Evolutionary conservation across 2,797 vertebrate species (phyloP).

Genomic region (Cephalopachus bancanus): DNA sequence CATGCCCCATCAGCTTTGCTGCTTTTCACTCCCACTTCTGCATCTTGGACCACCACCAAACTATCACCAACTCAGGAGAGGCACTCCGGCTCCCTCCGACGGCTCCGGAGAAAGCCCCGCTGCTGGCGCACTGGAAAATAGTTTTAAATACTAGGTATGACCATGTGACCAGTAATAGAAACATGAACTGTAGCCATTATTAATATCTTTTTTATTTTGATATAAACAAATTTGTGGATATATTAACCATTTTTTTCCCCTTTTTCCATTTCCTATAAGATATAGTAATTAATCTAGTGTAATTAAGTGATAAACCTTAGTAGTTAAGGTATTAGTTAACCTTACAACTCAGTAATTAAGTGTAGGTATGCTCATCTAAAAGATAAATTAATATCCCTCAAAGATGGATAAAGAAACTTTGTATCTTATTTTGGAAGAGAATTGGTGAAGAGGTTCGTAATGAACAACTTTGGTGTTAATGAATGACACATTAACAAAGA

Average conservation of each 20-base stretch:
- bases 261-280: not conserved
- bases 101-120: slow-evolving; percentile 74
- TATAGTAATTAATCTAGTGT: not conserved
- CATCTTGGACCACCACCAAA: no score
- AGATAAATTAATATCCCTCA: not conserved
- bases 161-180: not conserved
- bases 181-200: not conserved
- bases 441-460: not conserved
- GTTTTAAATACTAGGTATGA: not conserved
- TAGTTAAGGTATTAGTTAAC: not conserved
- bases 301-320: no score
- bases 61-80: not conserved
- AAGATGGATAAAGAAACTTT: not conserved
- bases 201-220: slow-evolving; percentile 5
- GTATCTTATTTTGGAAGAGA: not conserved
- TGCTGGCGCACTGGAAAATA: slow-evolving; percentile 73
- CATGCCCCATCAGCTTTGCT: no score
- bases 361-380: not conserved
- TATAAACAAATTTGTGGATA: not conserved
- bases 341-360: not conserved
- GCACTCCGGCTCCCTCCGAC: slow-evolving; percentile 77
- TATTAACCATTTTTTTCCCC: not conserved
- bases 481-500: not conserved
- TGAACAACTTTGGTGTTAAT: not conserved
- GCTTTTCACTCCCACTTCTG: no score